A percentile compares a stretch with the other conserved stretches of the same genome.
Evolutionary conservation across 92 coral and sea anemone genomes (phyloP).

Genomic region (Palythoa grandiflora): DNA sequence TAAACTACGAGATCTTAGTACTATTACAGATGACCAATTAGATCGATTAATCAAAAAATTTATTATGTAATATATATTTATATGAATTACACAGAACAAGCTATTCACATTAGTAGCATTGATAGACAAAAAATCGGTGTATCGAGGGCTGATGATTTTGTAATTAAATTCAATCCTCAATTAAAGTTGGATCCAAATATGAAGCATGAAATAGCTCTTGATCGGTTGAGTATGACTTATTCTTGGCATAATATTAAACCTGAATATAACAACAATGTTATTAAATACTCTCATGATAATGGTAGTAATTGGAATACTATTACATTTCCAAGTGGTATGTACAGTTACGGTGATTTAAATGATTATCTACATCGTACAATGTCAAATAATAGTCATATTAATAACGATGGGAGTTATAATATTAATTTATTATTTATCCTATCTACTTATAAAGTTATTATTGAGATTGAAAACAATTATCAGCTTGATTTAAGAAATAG

Average conservation of each 20-base stretch:
- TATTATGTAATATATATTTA: no score
- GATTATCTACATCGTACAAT: conserved; percentile 19
- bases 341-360: conserved; percentile 5
- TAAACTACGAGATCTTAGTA: no score
- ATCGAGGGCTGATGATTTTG: conserved; percentile 32
- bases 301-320: conserved; percentile 2
- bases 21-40: no score
- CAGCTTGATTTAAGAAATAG: conserved; percentile 1
- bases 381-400: neutral
- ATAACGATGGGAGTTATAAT: neutral
- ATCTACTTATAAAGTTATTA: neutral
- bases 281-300: conserved; percentile 27
- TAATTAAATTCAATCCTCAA: conserved; percentile 41
- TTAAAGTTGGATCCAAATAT: neutral
- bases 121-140: conserved; percentile 29
- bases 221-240: conserved; percentile 39
- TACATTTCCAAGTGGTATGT: neutral
- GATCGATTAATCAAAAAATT: no score
- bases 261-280: neutral
- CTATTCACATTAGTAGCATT: no score
- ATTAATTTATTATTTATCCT: conserved; percentile 3
- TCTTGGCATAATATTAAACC: conserved; percentile 44
- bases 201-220: conserved; percentile 43
- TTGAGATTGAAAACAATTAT: neutral
- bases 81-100: no score